Base-by-base conservation (phyloP, 1,140 invertebrate genomes). In the Drosophila pseudoobscura region DNA sequence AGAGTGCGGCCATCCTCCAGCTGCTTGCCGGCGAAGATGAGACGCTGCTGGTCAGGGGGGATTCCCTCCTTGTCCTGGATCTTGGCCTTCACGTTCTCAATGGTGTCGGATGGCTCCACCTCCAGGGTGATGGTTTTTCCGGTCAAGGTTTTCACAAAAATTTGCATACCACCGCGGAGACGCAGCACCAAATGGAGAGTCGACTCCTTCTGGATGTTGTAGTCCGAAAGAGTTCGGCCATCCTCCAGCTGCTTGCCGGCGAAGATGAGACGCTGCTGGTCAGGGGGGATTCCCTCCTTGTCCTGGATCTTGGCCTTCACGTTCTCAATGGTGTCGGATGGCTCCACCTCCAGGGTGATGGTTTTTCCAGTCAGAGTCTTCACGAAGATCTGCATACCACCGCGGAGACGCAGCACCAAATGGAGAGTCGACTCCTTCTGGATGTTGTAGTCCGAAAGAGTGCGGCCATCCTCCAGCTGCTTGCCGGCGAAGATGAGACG, bases 371-470 rank as follows among this genome's bases (percentile, higher is more conserved):
- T 96, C 2, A 96, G 92, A 62, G 95, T 96, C 91, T 96, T 96
- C 2, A 96, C 96, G 90, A 80, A 80, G 56, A 80, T 79, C 13
- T 95, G 97, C 97, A 99, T 98, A 93, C 96, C 95, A 94, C 96
- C 94, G 93, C 96, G 93, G 46, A 97, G 93, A 92, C 96, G 94
- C 6, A 97, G 93, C 8, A 98, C 97, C 88, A 98, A 94, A 91
- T 98, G 97, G 49, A 98, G 94, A 4, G 97, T 98, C 3, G 97
- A 98, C 92, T 98, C 97, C 91, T 96, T 97, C 88, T 97, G 96
- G 80, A 97, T 96, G 85, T 96, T 96, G 91, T 96, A 97, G 90
- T 97, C 96, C 2, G 95, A 95, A 4, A 96, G 91, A 15, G 95
- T 96, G 47, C 95, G 94, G 13, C 95, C 95, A 94, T 97, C 96